A percentile compares a stretch with the other conserved stretches of the same genome.
phyloP scores from a whole-genome alignment of 2,888 invertebrate genomes.

The Cremastinae sp. region DNA sequence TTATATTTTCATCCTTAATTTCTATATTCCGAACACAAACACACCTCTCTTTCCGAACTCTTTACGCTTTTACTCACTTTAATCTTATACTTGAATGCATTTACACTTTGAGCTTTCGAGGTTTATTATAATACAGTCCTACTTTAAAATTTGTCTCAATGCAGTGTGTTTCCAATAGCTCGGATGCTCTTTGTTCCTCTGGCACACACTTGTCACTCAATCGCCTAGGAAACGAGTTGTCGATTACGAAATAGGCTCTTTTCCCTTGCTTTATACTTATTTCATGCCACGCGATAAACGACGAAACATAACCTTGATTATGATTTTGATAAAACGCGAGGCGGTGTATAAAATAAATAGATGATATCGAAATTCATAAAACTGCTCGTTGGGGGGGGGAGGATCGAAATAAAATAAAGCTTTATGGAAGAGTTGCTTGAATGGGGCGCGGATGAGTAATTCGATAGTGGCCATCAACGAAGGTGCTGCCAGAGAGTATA shows the following conservation, averaged over 20 bases:
- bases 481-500: slow-evolving; percentile 21
- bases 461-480: slow-evolving; percentile 34
- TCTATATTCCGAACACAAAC: slow-evolving; percentile 20
- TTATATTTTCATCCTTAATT: slow-evolving; percentile 5
- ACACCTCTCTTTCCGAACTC: slow-evolving; percentile 8
- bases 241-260: background rate
- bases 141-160: slow-evolving; percentile 28
- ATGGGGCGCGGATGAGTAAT: slow-evolving; percentile 35
- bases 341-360: background rate
- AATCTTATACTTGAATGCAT: slow-evolving; percentile 16
- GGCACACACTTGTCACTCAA: slow-evolving; percentile 19
- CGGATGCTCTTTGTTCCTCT: background rate
- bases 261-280: background rate
- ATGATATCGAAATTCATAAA: slow-evolving; percentile 48
- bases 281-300: background rate
- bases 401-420: too few species aligned
- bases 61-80: slow-evolving; percentile 6
- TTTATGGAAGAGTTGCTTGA: slow-evolving; percentile 14
- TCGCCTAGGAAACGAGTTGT: background rate
- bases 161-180: background rate
- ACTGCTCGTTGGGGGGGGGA: too few species aligned
- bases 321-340: background rate
- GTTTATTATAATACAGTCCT: slow-evolving; percentile 50
- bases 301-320: slow-evolving; percentile 4
- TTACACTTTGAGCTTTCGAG: slow-evolving; percentile 55